A percentile compares a stretch with the other conserved stretches of the same genome.
Evolutionary conservation across 2,113 vertebrate genomes (phyloP).

Genomic region (Lonchura striata): DNA sequence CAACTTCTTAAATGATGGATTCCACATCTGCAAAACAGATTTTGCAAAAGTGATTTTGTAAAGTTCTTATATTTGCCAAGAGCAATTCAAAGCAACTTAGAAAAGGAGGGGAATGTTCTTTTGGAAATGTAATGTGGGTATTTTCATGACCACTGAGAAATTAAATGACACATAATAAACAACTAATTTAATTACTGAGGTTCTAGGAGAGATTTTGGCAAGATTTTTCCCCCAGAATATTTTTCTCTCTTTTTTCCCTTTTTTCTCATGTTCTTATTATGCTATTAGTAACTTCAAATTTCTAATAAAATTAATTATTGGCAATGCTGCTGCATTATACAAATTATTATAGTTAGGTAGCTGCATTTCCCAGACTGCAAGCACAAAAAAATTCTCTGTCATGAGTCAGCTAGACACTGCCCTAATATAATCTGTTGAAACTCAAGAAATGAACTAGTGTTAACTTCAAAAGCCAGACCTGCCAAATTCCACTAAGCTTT

Average conservation of each 20-base stretch:
- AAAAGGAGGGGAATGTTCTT: slow-evolving; percentile 67
- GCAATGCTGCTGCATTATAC: background rate
- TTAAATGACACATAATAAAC: slow-evolving; percentile 52
- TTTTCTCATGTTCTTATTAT: background rate
- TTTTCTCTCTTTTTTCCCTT: background rate
- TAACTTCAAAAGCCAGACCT: background rate
- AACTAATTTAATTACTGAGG: slow-evolving; percentile 3
- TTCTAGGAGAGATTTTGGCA: background rate
- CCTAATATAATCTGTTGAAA: background rate
- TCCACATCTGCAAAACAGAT: slow-evolving; percentile 85
- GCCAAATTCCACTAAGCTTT: background rate
- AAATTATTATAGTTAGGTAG: background rate
- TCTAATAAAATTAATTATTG: background rate
- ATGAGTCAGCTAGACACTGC: background rate
- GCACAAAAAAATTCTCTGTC: background rate
- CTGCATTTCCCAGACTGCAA: background rate
- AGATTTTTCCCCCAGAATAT: rapidly evolving
- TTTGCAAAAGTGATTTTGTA: slow-evolving; percentile 79
- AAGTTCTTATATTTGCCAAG: slow-evolving; percentile 58
- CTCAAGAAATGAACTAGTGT: background rate
- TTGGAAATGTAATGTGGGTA: slow-evolving; percentile 55
- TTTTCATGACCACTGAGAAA: slow-evolving; percentile 49
- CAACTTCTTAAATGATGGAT: slow-evolving; percentile 60
- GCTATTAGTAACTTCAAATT: background rate
- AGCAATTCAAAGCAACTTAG: slow-evolving; percentile 68